Conservation (phyloP, 2,888 invertebrate genomes). For the Hirtodrosophila duncani region DNA sequence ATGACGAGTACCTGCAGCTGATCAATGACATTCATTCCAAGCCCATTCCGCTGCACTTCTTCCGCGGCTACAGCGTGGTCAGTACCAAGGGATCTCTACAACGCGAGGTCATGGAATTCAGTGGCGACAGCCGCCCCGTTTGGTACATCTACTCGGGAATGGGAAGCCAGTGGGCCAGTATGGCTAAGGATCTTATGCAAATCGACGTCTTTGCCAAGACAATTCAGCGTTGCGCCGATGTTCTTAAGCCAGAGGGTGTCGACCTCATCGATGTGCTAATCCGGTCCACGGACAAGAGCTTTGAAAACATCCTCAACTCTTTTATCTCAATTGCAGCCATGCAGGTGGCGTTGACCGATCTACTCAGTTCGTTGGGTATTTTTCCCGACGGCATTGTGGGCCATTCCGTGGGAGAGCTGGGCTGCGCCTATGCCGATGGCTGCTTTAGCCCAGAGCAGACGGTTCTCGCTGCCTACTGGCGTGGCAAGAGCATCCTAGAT, state of each 20-base stretch:
- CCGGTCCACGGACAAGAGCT: constrained; percentile 86
- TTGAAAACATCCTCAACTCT: constrained; percentile 91
- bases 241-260: constrained; percentile 87
- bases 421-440: constrained; percentile 98
- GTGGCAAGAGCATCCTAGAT: constrained; percentile 90
- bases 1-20: constrained; percentile 87
- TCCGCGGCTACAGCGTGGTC: constrained; percentile 89
- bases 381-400: constrained; percentile 96
- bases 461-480: constrained; percentile 94
- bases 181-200: constrained; percentile 92
- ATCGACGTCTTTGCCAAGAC: constrained; percentile 90
- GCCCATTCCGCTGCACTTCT: constrained; percentile 86
- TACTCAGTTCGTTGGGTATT: constrained; percentile 86
- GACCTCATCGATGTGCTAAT: constrained; percentile 90
- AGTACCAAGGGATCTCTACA: constrained; percentile 79
- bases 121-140: constrained; percentile 86
- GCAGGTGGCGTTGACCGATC: constrained; percentile 96
- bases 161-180: constrained; percentile 98
- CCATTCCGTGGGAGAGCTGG: constrained; percentile 86
- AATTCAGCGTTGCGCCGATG: constrained; percentile 86
- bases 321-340: constrained; percentile 97
- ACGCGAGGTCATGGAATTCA: constrained; percentile 80
- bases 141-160: constrained; percentile 99
- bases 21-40: constrained; percentile 86
- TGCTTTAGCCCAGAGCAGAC: constrained; percentile 96